Percentiles rank a stretch among this genome's conserved stretches.
Conservation (phyloP, 2,888 invertebrate genomes). For the Ichneumoninae sp. region DNA sequence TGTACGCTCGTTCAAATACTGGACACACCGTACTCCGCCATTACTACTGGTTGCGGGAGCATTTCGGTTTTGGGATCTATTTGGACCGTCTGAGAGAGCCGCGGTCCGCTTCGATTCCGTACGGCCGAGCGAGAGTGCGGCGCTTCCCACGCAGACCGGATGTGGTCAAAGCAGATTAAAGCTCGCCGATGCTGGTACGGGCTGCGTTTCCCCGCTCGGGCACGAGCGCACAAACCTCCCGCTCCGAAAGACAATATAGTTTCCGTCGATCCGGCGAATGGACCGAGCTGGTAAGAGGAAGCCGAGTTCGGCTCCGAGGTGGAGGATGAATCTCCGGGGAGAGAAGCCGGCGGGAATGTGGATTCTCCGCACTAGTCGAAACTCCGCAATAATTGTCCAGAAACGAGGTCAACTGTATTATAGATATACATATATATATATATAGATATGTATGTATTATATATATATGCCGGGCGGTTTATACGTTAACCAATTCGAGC, state of each 20-base stretch:
- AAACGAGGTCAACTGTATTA: slow-evolving; percentile 54
- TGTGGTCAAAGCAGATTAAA: slow-evolving; percentile 77
- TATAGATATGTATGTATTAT: too few relatives aligned
- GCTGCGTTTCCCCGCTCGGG: slow-evolving; percentile 9
- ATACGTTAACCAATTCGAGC: background rate
- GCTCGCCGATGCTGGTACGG: slow-evolving; percentile 70
- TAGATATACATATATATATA: background rate
- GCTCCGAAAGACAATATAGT: slow-evolving; percentile 59
- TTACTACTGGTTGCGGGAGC: slow-evolving; percentile 20
- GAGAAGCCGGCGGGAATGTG: slow-evolving; percentile 11
- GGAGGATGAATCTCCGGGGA: slow-evolving; percentile 57
- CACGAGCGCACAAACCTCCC: background rate
- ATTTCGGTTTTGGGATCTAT: slow-evolving; percentile 72
- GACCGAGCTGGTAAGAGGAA: slow-evolving; percentile 47
- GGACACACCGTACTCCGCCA: background rate
- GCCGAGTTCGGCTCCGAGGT: slow-evolving; percentile 42
- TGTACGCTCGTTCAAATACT: background rate
- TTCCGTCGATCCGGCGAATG: slow-evolving; percentile 56
- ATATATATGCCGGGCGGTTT: background rate
- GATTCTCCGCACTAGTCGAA: slow-evolving; percentile 37
- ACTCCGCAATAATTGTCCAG: slow-evolving; percentile 54
- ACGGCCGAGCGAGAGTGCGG: slow-evolving; percentile 71
- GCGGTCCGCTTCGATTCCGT: slow-evolving; percentile 34
- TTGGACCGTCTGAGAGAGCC: slow-evolving; percentile 37
- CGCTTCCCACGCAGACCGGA: slow-evolving; percentile 76